Evolutionary conservation across 2,888 invertebrate genomes (phyloP).

Genomic region (Aporophyla lueneburgensis): DNA sequence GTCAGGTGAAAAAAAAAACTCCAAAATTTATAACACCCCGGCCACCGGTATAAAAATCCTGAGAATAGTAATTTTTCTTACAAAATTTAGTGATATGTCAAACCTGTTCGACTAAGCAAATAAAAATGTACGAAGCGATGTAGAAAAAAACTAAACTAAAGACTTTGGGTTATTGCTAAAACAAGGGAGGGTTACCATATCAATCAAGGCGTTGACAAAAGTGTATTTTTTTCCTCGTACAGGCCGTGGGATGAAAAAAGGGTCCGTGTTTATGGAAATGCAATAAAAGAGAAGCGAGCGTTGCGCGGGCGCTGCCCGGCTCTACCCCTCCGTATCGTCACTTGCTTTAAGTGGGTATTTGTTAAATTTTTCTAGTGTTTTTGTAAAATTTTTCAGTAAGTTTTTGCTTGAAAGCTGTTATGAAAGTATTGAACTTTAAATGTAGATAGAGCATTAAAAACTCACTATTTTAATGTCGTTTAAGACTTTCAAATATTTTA

Average conservation of each 20-base stretch:
- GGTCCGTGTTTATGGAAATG: conserved; percentile 88
- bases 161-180: conserved; percentile 89
- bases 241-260: conserved; percentile 85
- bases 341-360: conserved; percentile 50
- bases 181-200: conserved; percentile 90
- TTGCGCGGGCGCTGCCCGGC: conserved; percentile 71
- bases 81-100: conserved; percentile 91
- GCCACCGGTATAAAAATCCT: conserved; percentile 87
- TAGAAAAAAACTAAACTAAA: conserved; percentile 80
- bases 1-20: conserved; percentile 81
- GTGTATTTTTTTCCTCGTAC: conserved; percentile 82
- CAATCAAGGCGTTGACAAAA: conserved; percentile 90
- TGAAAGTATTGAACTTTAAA: neutral
- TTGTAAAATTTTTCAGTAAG: conserved; percentile 8
- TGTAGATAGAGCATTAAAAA: no score
- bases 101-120: conserved; percentile 88
- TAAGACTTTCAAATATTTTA: no score
- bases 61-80: conserved; percentile 89
- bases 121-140: conserved; percentile 86
- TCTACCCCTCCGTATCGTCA: conserved; percentile 67
- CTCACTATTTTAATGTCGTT: no score
- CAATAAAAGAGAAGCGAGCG: conserved; percentile 80
- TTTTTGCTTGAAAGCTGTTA: neutral
- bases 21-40: conserved; percentile 87
- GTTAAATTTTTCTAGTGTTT: conserved; percentile 29